These are phyloP conservation scores for Caenorhabditis panamensis DNA, from an alignment of 2,888 invertebrate species.

Conservation along the genomic window DNA sequence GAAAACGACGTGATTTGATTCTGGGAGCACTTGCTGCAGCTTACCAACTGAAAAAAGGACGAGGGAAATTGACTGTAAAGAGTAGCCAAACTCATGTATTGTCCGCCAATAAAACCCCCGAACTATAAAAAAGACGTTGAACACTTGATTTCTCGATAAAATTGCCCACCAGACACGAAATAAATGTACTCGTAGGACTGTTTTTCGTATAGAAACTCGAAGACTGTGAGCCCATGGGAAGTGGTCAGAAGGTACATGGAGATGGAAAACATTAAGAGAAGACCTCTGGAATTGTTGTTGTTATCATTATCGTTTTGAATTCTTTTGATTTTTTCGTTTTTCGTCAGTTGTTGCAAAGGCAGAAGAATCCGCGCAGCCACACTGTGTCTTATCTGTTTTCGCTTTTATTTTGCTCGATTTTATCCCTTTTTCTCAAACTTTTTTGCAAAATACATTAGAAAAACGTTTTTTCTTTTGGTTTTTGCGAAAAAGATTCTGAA, in stretches of 20 bases:
- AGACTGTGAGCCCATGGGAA: constrained; percentile 42
- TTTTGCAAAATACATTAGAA: too few relatives aligned
- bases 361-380: too few relatives aligned
- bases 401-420: too few relatives aligned
- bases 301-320: too few relatives aligned
- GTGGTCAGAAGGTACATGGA: constrained; percentile 34
- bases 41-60: constrained; percentile 33
- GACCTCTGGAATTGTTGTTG: constrained; percentile 28
- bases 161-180: constrained; percentile 17
- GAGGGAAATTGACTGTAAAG: constrained; percentile 31
- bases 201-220: constrained; percentile 40
- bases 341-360: too few relatives aligned
- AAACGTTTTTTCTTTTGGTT: too few relatives aligned
- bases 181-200: constrained; percentile 30
- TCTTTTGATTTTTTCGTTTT: too few relatives aligned
- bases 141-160: neutral
- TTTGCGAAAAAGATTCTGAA: too few relatives aligned
- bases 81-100: constrained; percentile 39
- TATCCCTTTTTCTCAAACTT: too few relatives aligned
- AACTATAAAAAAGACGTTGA: neutral
- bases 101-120: constrained; percentile 28
- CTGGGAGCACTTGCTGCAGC: too few relatives aligned
- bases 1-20: constrained; percentile 14
- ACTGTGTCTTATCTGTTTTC: too few relatives aligned
- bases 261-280: constrained; percentile 20